These are phyloP conservation scores for Takifugu flavidus DNA, from an alignment of 2,113 vertebrate species.

Conservation along the genomic window DNA sequence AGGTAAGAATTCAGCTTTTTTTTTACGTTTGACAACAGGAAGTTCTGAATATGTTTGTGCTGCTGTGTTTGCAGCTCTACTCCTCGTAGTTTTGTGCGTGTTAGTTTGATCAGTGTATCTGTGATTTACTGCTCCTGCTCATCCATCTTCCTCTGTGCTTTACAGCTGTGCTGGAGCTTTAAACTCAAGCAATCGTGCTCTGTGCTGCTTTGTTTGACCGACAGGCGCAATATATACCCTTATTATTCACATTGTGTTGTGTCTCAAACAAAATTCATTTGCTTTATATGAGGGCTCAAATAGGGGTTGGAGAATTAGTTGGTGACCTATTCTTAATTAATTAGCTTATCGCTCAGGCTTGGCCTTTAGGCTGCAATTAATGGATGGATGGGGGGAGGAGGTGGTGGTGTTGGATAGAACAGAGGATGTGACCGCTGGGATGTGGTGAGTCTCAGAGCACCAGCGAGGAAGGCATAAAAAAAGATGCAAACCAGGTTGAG, in stretches of 20 bases:
- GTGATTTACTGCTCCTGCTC: no score
- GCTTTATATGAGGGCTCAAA: conserved; percentile 23
- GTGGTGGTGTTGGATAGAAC: neutral
- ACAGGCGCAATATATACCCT: no score
- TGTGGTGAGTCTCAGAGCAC: conserved; percentile 2
- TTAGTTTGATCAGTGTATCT: no score
- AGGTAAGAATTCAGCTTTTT: no score
- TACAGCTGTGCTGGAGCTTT: no score
- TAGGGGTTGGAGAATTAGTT: conserved; percentile 20
- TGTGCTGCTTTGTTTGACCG: no score
- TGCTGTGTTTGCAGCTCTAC: no score
- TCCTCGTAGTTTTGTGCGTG: no score
- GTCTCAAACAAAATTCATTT: conserved; percentile 12
- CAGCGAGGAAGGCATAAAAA: neutral
- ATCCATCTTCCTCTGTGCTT: no score
- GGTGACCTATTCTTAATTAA: conserved; percentile 55
- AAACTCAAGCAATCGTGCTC: no score
- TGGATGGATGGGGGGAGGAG: conserved; percentile 1
- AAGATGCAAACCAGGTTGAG: neutral
- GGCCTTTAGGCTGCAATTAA: conserved; percentile 54
- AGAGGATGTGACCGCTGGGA: conserved; percentile 12
- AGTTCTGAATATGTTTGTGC: no score
- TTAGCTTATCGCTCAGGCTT: conserved; percentile 42
- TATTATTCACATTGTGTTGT: neutral
- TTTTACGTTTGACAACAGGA: no score